Evolutionary conservation across 1,140 invertebrate species (phyloP), one percentile per base, ranked within the genome.

Genomic region (Bradysia coprophila): DNA sequence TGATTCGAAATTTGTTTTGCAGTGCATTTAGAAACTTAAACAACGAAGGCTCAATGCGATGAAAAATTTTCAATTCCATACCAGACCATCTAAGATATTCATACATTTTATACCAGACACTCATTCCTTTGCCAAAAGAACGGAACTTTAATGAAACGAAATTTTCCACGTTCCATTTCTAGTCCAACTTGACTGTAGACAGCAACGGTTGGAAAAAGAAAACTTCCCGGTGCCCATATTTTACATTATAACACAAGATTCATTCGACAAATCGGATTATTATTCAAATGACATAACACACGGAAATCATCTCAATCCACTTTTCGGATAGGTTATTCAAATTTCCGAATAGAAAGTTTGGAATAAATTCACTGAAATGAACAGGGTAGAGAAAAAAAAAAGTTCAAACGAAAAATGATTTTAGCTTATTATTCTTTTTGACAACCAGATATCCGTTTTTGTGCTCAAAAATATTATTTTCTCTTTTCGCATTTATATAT

Each of bases 371-470:
- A 28, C 24, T 28, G 6, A 28, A 6, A 28, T 28, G 33, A 31
- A 31, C 28, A 31, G 28, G n/a, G n/a, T 8, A n/a, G n/a, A n/a
- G n/a, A 31, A 34, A 34, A 34, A 34, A 34, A 34, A 3, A 16
- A 38, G 36, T 38, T 38, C 36, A 38, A 38, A 38, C 36, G 18
- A 38, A 38, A 13, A 38, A 18, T 18, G 11, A n/a, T 38, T 38
- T 38, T 11, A 38, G 18, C 36, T 38, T 38, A 38, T 38, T 38
- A 38, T 38, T 38, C 36, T 38, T 38, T 28, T 38, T 38, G 36
- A 38, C 36, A 38, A 18, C n/a, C 36, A 38, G 36, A 38, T 38
- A 38, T 38, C 36, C 36, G n/a, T 38, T 36, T 38, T 38, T 38
- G n/a, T 10, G 18, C 36, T 38, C n/a, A 28, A 28, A 28, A 28